Base-by-base conservation (phyloP, 1,140 invertebrate genomes). In the Oryzaephilus surinamensis region DNA sequence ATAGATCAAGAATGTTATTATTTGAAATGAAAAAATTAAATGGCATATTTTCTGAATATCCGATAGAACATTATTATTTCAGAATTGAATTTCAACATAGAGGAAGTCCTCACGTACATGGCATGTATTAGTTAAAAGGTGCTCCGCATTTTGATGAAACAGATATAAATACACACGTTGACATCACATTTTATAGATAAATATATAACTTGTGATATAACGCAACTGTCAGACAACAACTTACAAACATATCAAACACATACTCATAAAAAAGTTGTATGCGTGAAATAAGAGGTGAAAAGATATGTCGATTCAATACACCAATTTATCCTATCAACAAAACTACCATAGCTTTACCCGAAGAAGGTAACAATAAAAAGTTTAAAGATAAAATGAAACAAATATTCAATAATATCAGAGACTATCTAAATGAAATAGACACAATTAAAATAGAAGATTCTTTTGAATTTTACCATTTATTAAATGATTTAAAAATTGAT, bases 11-110 rank as follows among this genome's bases (percentile, higher is more conserved):
- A n/a, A n/a, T n/a, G n/a, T n/a, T n/a, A n/a, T n/a, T n/a, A n/a
- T n/a, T n/a, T 54, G 13, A 32, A 42, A 39, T 38, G 35, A 1
- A 38, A 43, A 30, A 38, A 28, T 17, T 27, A 12, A n/a, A 38
- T 5, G 10, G 24, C 33, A 16, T 42, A n/a, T n/a, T 42, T 38
- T 37, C 43, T n/a, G 51, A 58, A 41, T 55, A 55, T 46, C 20
- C 32, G 13, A 41, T 63, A 18, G 4, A 50, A 0, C 11, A 62
- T 41, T 65, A 58, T 37, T 64, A 56, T 32, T 53, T 50, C 52
- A 34, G 57, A 50, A 61, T 63, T 46, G 65, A 63, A 58, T 70
- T 65, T 55, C 62, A 64, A 53, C 60, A 65, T 54, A 50, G 55
- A 41, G 68, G 60, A 13, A 56, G 48, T 45, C 61, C 48, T 33